Percentiles rank a stretch among this genome's conserved stretches.
Evolutionary conservation across 2,888 invertebrate species (phyloP).

Genomic region (Caenorhabditis angaria): DNA sequence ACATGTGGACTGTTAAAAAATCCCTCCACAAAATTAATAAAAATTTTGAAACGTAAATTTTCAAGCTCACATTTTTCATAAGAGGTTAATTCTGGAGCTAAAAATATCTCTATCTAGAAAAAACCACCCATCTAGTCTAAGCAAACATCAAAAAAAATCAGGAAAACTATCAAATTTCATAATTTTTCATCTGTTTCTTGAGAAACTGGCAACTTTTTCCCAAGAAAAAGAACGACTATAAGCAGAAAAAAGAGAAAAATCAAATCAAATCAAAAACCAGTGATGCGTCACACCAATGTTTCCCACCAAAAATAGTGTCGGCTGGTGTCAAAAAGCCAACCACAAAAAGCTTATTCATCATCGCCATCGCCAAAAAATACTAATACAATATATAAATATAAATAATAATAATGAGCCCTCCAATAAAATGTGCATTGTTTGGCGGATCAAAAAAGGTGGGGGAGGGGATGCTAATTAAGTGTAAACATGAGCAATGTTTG

Average conservation of each 20-base stretch:
- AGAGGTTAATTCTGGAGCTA: no score
- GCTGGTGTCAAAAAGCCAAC: not conserved
- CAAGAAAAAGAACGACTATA: not conserved
- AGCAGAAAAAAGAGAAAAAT: not conserved
- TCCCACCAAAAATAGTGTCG: not conserved
- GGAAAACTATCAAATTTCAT: no score
- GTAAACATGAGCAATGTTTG: not conserved
- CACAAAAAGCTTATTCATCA: not conserved
- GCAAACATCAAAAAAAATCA: no score
- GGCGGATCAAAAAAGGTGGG: slow-evolving; percentile 2
- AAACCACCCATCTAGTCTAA: no score
- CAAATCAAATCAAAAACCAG: not conserved
- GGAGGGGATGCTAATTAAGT: not conserved
- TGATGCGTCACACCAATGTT: not conserved
- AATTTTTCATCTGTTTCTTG: no score
- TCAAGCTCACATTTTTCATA: no score
- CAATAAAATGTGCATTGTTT: not conserved
- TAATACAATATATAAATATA: not conserved
- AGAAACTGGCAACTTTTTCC: no score
- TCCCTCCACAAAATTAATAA: no score
- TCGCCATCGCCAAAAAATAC: not conserved
- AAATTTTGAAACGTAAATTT: no score
- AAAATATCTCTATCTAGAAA: no score
- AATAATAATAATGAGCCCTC: no score
- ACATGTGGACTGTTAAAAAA: no score